Conservation (phyloP, 2,797 vertebrate genomes). For the Scarus forsteni region DNA sequence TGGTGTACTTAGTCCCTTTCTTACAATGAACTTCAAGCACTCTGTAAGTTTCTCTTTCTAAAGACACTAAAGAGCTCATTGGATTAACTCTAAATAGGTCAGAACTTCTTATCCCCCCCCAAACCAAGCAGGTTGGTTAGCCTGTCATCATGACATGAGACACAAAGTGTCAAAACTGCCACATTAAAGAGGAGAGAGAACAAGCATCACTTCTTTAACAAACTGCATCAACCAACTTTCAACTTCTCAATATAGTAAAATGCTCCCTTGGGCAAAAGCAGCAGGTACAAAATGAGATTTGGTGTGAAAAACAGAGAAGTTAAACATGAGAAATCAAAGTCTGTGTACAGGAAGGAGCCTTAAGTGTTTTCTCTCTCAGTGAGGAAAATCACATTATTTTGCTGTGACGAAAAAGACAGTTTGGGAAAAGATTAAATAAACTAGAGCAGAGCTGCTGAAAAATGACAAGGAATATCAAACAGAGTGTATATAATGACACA, state of each 20-base stretch:
- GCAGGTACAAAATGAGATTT: constrained; percentile 21
- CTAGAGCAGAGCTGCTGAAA: constrained; percentile 1
- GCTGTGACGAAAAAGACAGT: neutral
- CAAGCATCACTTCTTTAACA: constrained; percentile 16
- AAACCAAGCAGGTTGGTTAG: constrained; percentile 21
- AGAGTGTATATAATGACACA: neutral
- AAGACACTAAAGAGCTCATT: constrained; percentile 30
- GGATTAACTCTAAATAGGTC: constrained; percentile 40
- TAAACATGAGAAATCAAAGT: constrained; percentile 12
- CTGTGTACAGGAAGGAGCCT: constrained; percentile 2
- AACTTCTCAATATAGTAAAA: constrained; percentile 33
- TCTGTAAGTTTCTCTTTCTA: constrained; percentile 13
- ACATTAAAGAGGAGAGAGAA: neutral
- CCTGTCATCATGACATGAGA: constrained; percentile 26
- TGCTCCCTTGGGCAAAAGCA: constrained; percentile 23
- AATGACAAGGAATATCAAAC: neutral
- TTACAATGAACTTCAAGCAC: neutral
- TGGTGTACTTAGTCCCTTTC: neutral
- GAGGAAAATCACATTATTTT: neutral
- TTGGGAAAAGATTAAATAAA: constrained; percentile 18
- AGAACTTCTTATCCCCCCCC: constrained; percentile 6
- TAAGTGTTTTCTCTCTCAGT: constrained; percentile 14
- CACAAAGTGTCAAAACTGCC: constrained; percentile 37
- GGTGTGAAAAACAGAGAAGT: constrained; percentile 14
- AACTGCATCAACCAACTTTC: constrained; percentile 18